Evolutionary conservation across 1,140 invertebrate genomes (phyloP).

Genomic region (Acarapis woodi): DNA sequence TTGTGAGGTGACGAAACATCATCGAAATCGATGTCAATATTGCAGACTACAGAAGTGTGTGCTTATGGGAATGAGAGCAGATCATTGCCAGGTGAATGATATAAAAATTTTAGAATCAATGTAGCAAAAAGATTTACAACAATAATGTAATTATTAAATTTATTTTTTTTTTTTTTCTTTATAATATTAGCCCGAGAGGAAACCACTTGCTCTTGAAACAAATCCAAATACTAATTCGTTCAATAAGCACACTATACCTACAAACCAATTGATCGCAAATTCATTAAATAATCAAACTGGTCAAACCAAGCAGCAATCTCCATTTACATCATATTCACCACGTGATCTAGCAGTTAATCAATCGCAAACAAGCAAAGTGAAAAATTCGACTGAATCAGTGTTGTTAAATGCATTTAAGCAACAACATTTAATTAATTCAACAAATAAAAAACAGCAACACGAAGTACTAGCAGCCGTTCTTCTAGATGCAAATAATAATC

Average conservation of each 20-base stretch:
- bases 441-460: too few relatives aligned
- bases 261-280: neutral
- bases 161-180: too few relatives aligned
- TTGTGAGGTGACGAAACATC: slow-evolving; percentile 91
- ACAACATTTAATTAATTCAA: too few relatives aligned
- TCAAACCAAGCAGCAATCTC: too few relatives aligned
- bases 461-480: neutral
- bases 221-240: neutral
- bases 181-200: slow-evolving; percentile 55
- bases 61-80: slow-evolving; percentile 88
- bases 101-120: too few relatives aligned
- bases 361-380: too few relatives aligned
- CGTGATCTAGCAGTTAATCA: too few relatives aligned
- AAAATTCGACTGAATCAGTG: too few relatives aligned
- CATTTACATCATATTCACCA: too few relatives aligned
- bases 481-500: neutral
- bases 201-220: slow-evolving; percentile 25
- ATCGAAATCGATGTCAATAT: slow-evolving; percentile 91
- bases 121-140: too few relatives aligned
- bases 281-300: neutral
- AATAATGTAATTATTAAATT: too few relatives aligned
- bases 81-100: slow-evolving; percentile 25
- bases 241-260: neutral
- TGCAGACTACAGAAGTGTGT: slow-evolving; percentile 87
- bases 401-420: too few relatives aligned